phyloP scores from a whole-genome alignment of 2,888 invertebrate genomes.

The Hemicrepidius hirtus region DNA sequence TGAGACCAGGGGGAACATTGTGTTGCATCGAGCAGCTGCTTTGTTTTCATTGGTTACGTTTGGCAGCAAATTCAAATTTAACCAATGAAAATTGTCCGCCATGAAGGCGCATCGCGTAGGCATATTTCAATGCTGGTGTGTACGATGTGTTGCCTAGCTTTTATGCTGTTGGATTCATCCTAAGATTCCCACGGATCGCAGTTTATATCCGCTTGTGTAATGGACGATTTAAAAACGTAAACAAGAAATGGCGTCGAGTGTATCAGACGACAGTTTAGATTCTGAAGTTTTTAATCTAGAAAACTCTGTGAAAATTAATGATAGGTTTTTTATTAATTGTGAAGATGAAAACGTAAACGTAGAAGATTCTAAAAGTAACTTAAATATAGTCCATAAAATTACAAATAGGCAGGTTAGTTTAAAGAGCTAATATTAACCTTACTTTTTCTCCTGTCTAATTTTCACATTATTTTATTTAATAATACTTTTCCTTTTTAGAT shows the following conservation, averaged over 20 bases:
- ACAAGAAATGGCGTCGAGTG: slow-evolving; percentile 59
- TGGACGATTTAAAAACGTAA: slow-evolving; percentile 49
- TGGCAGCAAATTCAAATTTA: too few species aligned
- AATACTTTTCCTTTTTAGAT: slow-evolving; percentile 62
- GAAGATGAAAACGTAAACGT: slow-evolving; percentile 38
- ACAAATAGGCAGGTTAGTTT: slow-evolving; percentile 60
- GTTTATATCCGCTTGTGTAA: too few species aligned
- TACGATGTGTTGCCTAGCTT: too few species aligned
- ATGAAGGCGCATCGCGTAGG: too few species aligned
- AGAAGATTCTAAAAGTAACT: slow-evolving; percentile 39
- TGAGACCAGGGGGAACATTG: too few species aligned
- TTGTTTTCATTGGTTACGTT: too few species aligned
- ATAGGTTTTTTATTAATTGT: slow-evolving; percentile 33
- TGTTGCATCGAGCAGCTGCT: too few species aligned
- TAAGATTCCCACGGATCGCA: too few species aligned
- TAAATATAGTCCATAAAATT: slow-evolving; percentile 59
- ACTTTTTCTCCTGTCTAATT: slow-evolving; percentile 29
- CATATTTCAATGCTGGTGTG: too few species aligned
- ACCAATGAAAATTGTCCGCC: too few species aligned
- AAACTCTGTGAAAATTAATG: slow-evolving; percentile 27
- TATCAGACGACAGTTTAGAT: slow-evolving; percentile 54
- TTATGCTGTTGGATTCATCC: too few species aligned
- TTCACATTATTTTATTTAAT: background rate
- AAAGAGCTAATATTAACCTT: slow-evolving; percentile 57
- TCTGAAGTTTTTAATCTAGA: slow-evolving; percentile 43